These are phyloP conservation scores for Murina feae DNA, from an alignment of 2,113 vertebrate genomes.

Conservation along the genomic window DNA sequence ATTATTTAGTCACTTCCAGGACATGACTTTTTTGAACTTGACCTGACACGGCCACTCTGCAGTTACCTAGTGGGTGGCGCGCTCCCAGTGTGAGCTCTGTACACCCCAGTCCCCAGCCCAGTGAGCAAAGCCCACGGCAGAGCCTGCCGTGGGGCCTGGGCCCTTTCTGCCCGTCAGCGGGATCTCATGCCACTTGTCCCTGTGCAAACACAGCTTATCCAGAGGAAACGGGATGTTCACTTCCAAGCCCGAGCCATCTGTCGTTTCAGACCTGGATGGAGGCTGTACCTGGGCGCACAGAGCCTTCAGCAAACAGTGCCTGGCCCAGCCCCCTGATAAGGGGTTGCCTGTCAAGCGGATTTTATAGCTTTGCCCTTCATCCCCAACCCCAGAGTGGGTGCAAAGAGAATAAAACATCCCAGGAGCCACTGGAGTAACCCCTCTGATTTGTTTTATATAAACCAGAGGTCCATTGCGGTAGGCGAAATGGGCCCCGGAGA, in stretches of 20 bases:
- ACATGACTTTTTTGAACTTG: not conserved
- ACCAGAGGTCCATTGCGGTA: not conserved
- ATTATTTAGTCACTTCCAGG: not conserved
- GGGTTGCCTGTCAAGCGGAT: conserved; percentile 38
- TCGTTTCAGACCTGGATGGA: conserved; percentile 37
- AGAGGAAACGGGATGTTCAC: conserved; percentile 50
- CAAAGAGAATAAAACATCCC: conserved; percentile 8
- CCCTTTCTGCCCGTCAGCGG: not conserved
- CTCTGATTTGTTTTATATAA: conserved; percentile 24
- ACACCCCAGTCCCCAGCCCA: not conserved
- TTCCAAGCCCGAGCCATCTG: conserved; percentile 58
- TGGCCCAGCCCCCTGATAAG: conserved; percentile 45
- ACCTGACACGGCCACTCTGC: not conserved
- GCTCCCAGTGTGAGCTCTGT: not conserved
- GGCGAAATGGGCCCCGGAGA: not conserved
- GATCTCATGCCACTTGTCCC: not conserved
- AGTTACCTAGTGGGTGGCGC: not conserved
- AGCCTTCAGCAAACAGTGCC: conserved; percentile 63
- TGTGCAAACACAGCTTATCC: conserved; percentile 48
- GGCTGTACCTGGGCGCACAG: not conserved
- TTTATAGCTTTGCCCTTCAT: conserved; percentile 52
- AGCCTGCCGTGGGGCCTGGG: not conserved
- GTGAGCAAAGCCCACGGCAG: not conserved
- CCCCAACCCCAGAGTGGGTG: not conserved
- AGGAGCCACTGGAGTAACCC: conserved; percentile 19